phyloP scores from a whole-genome alignment of 2,888 invertebrate genomes.

The Dioctria rufipes region DNA sequence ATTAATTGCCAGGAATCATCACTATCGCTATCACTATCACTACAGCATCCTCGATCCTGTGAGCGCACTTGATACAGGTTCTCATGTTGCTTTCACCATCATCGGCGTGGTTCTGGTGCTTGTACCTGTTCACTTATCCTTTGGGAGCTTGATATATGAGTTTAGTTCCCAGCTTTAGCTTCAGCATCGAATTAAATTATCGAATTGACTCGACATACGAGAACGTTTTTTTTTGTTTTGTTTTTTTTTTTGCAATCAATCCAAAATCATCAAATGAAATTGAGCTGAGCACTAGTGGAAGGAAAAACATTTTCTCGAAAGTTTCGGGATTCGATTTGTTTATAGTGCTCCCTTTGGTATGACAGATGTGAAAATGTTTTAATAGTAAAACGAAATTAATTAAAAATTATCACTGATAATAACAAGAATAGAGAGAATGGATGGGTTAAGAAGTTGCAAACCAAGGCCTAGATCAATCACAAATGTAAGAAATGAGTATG shows the following conservation, averaged over 20 bases:
- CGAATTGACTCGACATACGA: constrained; percentile 3
- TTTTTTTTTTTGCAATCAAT: constrained; percentile 1
- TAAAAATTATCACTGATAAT: no score
- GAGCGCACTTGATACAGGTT: neutral
- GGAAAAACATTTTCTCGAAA: no score
- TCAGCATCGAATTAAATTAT: constrained; percentile 43
- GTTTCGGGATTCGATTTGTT: no score
- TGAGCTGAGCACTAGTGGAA: neutral
- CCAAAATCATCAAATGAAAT: constrained; percentile 18
- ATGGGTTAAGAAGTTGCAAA: no score
- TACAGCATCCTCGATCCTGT: neutral
- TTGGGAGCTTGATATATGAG: constrained; percentile 3
- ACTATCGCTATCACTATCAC: neutral
- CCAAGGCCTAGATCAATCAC: no score
- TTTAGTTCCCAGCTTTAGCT: neutral
- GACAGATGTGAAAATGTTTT: no score
- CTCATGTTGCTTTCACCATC: neutral
- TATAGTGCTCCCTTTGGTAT: no score
- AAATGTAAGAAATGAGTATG: no score
- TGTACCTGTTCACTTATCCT: constrained; percentile 20
- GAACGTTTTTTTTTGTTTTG: neutral
- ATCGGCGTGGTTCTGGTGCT: neutral
- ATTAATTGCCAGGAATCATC: constrained; percentile 12
- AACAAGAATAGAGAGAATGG: no score
- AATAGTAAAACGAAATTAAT: no score